Evolutionary conservation across 2,888 invertebrate genomes (phyloP).

Genomic region (Monoplex corrugatus): DNA sequence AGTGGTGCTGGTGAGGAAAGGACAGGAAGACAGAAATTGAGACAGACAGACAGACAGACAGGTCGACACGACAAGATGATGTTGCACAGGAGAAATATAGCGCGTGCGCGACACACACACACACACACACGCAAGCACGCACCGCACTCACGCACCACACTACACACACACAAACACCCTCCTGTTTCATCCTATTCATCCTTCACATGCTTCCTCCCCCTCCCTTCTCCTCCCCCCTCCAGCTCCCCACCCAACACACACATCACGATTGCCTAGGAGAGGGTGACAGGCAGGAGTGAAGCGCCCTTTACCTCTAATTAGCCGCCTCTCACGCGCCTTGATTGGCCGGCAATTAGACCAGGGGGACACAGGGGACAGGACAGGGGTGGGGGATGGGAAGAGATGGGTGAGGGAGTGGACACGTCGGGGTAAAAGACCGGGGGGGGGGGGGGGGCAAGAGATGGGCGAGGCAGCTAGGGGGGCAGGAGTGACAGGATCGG

Average conservation of each 20-base stretch:
- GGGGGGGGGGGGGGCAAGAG: background rate
- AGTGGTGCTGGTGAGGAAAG: no score
- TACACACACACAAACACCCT: no score
- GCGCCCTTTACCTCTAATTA: conserved; percentile 31
- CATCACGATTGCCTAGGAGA: conserved; percentile 5
- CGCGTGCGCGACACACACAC: no score
- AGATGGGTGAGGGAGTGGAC: background rate
- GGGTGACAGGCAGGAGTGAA: conserved; percentile 10
- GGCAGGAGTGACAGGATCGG: no score
- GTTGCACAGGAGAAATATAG: no score
- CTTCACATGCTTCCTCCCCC: no score
- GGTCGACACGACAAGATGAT: no score
- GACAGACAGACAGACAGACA: conserved; percentile 38
- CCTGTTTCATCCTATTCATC: no score
- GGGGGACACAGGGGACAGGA: background rate
- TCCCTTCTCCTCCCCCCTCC: background rate
- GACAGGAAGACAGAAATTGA: conserved; percentile 44
- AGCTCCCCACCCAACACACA: background rate
- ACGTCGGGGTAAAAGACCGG: no score
- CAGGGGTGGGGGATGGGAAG: background rate
- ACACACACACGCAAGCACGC: no score
- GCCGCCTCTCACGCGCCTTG: conserved; percentile 29
- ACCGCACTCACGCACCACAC: no score
- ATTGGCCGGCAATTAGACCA: conserved; percentile 21
- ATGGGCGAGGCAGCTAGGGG: background rate